These are phyloP conservation scores for Channa argus DNA, from an alignment of 2,113 vertebrate genomes.

Conservation along the genomic window DNA sequence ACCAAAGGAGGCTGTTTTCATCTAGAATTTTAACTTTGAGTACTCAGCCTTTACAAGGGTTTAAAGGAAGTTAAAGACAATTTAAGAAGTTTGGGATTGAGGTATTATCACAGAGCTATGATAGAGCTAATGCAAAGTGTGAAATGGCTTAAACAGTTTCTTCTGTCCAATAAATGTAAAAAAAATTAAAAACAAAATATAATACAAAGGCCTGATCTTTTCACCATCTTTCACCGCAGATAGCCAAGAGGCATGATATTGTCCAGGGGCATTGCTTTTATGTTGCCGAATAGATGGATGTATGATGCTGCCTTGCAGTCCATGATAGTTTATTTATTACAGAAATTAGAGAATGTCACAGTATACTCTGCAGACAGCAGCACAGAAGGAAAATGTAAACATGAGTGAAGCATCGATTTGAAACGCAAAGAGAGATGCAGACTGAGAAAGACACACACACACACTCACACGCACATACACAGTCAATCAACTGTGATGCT, in stretches of 20 bases:
- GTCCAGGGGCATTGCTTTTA: conserved; percentile 4
- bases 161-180: neutral
- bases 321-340: conserved; percentile 42
- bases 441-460: conserved; percentile 24
- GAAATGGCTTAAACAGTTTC: neutral
- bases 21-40: conserved; percentile 28
- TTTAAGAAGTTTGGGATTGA: conserved; percentile 12
- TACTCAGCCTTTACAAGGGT: conserved; percentile 23
- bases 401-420: conserved; percentile 53
- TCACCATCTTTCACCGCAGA: too few species aligned
- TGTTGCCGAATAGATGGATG: conserved; percentile 18
- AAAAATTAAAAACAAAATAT: too few species aligned
- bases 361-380: conserved; percentile 28
- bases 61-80: conserved; percentile 19
- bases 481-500: conserved; percentile 52
- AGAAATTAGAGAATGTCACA: conserved; percentile 38
- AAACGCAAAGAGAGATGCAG: conserved; percentile 15
- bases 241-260: neutral
- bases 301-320: conserved; percentile 11
- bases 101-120: conserved; percentile 1
- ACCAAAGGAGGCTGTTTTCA: conserved; percentile 57
- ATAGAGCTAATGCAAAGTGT: neutral
- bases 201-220: too few species aligned
- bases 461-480: conserved; percentile 27
- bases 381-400: conserved; percentile 46